A percentile compares a stretch with the other conserved stretches of the same genome.
Conservation (phyloP, 2,888 invertebrate species). For the Drosophila stalkeri region DNA sequence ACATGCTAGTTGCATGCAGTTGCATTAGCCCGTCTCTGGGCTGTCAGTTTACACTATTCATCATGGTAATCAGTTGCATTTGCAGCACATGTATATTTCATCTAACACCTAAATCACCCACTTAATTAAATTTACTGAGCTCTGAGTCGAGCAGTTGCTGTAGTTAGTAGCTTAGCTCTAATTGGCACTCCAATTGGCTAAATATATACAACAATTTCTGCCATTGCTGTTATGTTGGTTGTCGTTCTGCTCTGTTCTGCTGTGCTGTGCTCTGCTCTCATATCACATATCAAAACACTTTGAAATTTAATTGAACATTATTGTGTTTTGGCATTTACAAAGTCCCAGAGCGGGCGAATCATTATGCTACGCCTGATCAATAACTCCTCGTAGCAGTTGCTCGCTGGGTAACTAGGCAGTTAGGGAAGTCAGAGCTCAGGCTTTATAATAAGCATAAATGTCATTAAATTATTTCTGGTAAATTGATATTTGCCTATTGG, state of each 20-base stretch:
- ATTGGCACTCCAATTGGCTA: constrained; percentile 9
- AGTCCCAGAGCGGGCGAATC: constrained; percentile 15
- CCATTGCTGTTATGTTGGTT: background rate
- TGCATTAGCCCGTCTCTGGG: background rate
- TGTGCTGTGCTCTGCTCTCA: constrained; percentile 6
- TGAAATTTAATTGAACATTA: constrained; percentile 52
- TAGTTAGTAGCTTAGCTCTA: background rate
- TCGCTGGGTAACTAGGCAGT: background rate
- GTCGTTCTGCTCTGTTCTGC: background rate
- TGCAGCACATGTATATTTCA: constrained; percentile 4
- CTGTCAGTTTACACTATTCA: constrained; percentile 26
- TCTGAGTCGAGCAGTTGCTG: background rate
- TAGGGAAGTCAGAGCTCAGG: background rate
- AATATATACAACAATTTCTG: constrained; percentile 7
- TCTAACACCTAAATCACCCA: constrained; percentile 34
- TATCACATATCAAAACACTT: constrained; percentile 47
- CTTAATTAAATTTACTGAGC: constrained; percentile 41
- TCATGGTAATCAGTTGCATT: constrained; percentile 38
- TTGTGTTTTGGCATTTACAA: constrained; percentile 32
- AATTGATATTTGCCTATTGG: constrained; percentile 57
- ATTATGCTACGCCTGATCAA: constrained; percentile 34
- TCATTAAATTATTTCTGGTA: constrained; percentile 60
- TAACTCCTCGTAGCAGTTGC: constrained; percentile 8
- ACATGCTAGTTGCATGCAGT: background rate
- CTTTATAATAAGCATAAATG: constrained; percentile 54